A percentile compares a stretch with the other conserved stretches of the same genome.
These are phyloP conservation scores for Ptychadena robeensis DNA, from an alignment of 2,797 vertebrate species.

Conservation along the genomic window DNA sequence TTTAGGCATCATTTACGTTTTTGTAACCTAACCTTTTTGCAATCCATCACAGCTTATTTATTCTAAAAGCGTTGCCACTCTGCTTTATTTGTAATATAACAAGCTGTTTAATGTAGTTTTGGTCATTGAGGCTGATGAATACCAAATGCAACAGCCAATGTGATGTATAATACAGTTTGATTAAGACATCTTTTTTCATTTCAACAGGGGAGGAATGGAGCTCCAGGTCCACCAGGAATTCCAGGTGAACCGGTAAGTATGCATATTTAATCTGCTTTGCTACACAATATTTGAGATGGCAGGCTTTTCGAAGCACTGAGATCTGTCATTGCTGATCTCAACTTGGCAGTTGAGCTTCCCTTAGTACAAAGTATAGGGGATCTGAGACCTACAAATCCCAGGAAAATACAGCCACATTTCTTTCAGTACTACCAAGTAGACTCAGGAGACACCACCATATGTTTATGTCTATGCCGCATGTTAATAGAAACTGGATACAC, in stretches of 20 bases:
- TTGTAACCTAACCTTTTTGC: neutral
- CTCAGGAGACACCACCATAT: conserved; percentile 51
- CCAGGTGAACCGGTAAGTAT: conserved; percentile 93
- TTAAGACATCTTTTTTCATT: conserved; percentile 51
- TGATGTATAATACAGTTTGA: conserved; percentile 33
- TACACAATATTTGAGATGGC: conserved; percentile 36
- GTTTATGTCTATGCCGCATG: conserved; percentile 46
- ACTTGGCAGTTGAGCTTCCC: conserved; percentile 49
- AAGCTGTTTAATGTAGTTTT: conserved; percentile 11
- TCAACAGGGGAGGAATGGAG: conserved; percentile 88
- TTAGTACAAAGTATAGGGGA: conserved; percentile 49
- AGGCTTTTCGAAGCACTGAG: conserved; percentile 46
- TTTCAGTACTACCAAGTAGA: conserved; percentile 36
- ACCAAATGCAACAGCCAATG: conserved; percentile 10
- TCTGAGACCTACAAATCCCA: conserved; percentile 42
- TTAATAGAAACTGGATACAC: conserved; percentile 40
- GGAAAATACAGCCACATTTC: conserved; percentile 43
- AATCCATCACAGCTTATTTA: conserved; percentile 2
- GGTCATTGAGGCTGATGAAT: conserved; percentile 6
- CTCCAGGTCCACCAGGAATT: conserved; percentile 84
- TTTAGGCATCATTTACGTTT: neutral
- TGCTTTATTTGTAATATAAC: neutral
- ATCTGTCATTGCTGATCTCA: conserved; percentile 50
- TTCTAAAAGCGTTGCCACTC: conserved; percentile 3
- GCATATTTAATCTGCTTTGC: conserved; percentile 9